Base-by-base conservation (phyloP, 2,888 invertebrate genomes). In the Ceriagrion tenellum region DNA sequence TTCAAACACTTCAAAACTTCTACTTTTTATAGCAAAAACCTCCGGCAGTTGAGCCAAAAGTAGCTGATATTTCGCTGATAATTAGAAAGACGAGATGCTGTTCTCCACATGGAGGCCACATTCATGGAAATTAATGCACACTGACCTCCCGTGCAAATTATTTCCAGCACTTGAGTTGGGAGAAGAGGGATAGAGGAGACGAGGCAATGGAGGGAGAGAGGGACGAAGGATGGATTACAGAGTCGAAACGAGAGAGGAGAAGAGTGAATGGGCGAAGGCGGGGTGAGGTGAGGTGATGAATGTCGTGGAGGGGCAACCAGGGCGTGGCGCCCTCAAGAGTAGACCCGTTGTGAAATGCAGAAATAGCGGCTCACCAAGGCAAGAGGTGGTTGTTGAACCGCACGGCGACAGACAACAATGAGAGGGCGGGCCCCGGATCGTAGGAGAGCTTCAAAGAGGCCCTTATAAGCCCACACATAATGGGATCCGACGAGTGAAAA, bases 291-390 rank as follows among this genome's bases (percentile, higher is more conserved):
- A 90, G 47, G 26, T 47, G 93, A 69, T 47, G 59, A 47, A 63
- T 26, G 59, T 47, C 26, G 16, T 69, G n/a, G 93, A n/a, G 93
- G 93, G 93, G 47, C 93, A 47, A 23, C 47, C 13, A 93, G 93
- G 93, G 93, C 93, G 93, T 93, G 93, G 93, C 69, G 47, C 63
- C 35, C 81, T 35, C 3, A 47, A 69, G n/a, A 47, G 47, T 23
- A 74, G 69, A 63, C 47, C 81, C 12, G 81, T 93, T 93, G 93
- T 69, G 93, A 69, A 93, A 93, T 20, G 26, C n/a, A 59, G 91
- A 91, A 63, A 69, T 47, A 69, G 93, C 93, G 74, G 47, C 74
- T 74, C 59, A 69, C 91, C 59, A 59, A 59, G 59, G 56, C 18
- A 30, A 90, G 26, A 16, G 40, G 26, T 59, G 93, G 93, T 69